Evolutionary conservation across 64 coral and sea anemone species (phyloP).

Genomic region (Dendrophyllia cribrosa): DNA sequence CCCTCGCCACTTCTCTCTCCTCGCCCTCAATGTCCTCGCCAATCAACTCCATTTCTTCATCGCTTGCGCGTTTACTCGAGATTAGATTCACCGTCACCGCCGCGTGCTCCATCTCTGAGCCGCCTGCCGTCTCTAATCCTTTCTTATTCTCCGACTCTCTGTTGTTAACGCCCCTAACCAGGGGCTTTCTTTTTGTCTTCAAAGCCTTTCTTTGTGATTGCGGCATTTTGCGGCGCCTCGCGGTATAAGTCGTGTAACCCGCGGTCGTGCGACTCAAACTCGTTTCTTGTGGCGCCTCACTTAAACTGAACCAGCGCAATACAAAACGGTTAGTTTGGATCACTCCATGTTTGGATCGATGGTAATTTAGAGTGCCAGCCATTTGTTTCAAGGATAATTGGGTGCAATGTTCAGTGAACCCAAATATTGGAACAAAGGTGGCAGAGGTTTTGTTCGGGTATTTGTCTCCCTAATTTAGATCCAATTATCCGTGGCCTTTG

Average conservation of each 20-base stretch:
- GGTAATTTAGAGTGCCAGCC: constrained; percentile 43
- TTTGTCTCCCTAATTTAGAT: constrained; percentile 17
- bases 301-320: constrained; percentile 38
- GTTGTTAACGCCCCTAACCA: constrained; percentile 20
- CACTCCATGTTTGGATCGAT: constrained; percentile 11
- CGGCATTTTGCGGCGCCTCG: constrained; percentile 3
- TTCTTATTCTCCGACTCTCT: constrained; percentile 1
- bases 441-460: neutral
- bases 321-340: constrained; percentile 32
- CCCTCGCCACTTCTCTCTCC: neutral
- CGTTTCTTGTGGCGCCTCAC: constrained; percentile 24
- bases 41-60: constrained; percentile 31
- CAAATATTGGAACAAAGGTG: constrained; percentile 54
- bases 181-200: constrained; percentile 29
- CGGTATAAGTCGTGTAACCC: too few species aligned
- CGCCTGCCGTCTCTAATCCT: constrained; percentile 3
- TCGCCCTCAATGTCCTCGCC: constrained; percentile 14
- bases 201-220: constrained; percentile 55
- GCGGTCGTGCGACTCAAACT: neutral
- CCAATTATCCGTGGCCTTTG: constrained; percentile 3
- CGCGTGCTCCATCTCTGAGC: constrained; percentile 38
- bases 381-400: constrained; percentile 44
- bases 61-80: constrained; percentile 21
- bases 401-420: neutral
- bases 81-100: constrained; percentile 69